A percentile compares a stretch with the other conserved stretches of the same genome.
Conservation (phyloP, 2,888 invertebrate genomes). For the Priocnemis perturbator region DNA sequence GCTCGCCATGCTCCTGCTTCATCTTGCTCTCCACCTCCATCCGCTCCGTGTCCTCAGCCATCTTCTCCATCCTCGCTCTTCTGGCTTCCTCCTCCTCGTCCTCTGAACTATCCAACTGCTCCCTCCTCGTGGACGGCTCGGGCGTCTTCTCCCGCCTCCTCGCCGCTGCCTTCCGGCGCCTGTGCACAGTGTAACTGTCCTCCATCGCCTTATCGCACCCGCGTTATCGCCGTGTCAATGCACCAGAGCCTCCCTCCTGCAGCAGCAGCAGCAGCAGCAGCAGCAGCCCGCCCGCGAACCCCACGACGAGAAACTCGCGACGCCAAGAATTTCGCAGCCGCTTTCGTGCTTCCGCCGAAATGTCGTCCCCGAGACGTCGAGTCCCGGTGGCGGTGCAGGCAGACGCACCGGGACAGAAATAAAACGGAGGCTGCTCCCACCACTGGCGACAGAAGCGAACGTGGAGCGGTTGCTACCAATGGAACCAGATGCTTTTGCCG, state of each 20-base stretch:
- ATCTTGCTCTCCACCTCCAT: conserved; percentile 54
- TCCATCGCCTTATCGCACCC: conserved; percentile 58
- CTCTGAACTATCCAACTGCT: conserved; percentile 54
- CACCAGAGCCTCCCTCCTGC: too few species aligned
- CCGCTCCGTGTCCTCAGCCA: conserved; percentile 71
- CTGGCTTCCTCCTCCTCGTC: conserved; percentile 63
- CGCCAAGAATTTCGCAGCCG: too few species aligned
- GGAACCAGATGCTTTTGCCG: conserved; percentile 55
- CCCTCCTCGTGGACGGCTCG: conserved; percentile 57
- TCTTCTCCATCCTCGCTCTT: conserved; percentile 65
- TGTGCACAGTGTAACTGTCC: conserved; percentile 72
- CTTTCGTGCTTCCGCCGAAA: too few species aligned
- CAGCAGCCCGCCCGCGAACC: too few species aligned
- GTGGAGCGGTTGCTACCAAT: conserved; percentile 33
- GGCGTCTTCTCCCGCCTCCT: conserved; percentile 69
- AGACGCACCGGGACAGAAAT: conserved; percentile 63
- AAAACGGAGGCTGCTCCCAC: conserved; percentile 69
- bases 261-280: too few species aligned
- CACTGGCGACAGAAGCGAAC: conserved; percentile 33
- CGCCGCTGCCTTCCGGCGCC: conserved; percentile 68
- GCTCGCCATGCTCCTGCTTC: conserved; percentile 37
- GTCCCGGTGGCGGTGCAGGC: conserved; percentile 29
- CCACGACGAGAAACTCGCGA: too few species aligned
- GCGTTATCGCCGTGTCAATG: conserved; percentile 11
- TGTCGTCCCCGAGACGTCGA: conserved; percentile 1